phyloP scores from a whole-genome alignment of 2,113 vertebrate genomes.

The Rhabdomys dilectus region DNA sequence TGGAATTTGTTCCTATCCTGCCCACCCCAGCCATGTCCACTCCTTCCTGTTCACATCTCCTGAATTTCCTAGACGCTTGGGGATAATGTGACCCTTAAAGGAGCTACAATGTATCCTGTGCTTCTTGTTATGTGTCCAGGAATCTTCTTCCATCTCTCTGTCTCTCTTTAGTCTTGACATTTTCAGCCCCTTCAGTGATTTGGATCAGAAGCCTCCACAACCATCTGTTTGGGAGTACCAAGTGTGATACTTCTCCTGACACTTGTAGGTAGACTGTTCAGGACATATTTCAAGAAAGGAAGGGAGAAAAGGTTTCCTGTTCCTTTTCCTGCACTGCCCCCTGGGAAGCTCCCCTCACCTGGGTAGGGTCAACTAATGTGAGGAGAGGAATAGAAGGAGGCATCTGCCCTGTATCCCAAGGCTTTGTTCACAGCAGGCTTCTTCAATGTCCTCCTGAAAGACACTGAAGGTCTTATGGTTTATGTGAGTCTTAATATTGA shows the following conservation, averaged over 20 bases:
- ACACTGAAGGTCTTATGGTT: not conserved
- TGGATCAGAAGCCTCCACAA: not conserved
- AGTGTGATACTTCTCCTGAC: not conserved
- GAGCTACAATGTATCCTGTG: not conserved
- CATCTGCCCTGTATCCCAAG: too few species aligned
- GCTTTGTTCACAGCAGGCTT: not conserved
- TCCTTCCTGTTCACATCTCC: not conserved
- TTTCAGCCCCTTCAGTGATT: not conserved
- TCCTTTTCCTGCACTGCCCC: not conserved
- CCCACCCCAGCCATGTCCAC: accelerated
- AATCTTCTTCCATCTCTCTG: too few species aligned
- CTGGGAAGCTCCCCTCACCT: not conserved
- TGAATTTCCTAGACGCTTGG: not conserved
- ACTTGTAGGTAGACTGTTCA: not conserved
- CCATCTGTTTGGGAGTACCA: not conserved
- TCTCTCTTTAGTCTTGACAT: not conserved
- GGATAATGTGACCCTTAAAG: not conserved
- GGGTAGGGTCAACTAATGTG: not conserved
- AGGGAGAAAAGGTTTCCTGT: not conserved
- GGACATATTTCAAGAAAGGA: not conserved
- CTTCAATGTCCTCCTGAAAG: not conserved
- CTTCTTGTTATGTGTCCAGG: too few species aligned
- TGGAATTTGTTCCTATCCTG: not conserved
- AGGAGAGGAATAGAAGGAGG: not conserved
- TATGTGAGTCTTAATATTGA: not conserved